Percentiles rank a stretch among this genome's conserved stretches.
Evolutionary conservation across 2,113 vertebrate species (phyloP).

Genomic region (Eulemur macaco): DNA sequence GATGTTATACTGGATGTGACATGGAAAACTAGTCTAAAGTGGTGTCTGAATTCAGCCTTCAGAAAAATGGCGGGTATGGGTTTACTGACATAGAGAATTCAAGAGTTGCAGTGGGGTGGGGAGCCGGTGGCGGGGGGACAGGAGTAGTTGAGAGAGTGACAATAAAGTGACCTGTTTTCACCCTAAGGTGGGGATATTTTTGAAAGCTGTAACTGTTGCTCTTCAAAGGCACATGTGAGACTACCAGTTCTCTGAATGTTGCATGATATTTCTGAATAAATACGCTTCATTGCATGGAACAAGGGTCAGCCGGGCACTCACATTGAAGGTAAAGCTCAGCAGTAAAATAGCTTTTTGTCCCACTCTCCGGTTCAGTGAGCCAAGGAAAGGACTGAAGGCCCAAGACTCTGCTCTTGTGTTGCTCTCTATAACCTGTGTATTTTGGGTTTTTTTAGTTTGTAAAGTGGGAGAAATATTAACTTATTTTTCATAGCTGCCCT

Average conservation of each 20-base stretch:
- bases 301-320: background rate
- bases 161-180: background rate
- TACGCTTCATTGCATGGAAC: background rate
- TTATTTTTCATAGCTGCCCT: background rate
- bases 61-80: fast-evolving
- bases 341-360: background rate
- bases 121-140: background rate
- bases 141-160: background rate
- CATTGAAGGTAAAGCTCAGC: background rate
- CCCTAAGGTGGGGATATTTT: background rate
- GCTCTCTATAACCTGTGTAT: background rate
- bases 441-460: background rate
- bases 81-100: background rate
- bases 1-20: too few relatives aligned
- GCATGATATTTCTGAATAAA: background rate
- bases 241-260: background rate
- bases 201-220: background rate
- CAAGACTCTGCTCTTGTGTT: background rate
- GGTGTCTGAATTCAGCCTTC: background rate
- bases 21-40: background rate
- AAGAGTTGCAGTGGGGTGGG: background rate
- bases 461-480: background rate
- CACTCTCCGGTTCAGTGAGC: background rate
- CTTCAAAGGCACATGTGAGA: background rate
- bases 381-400: background rate